Evolutionary conservation across 2,888 invertebrate genomes (phyloP).

Genomic region (Rhorus exstirpatorius): DNA sequence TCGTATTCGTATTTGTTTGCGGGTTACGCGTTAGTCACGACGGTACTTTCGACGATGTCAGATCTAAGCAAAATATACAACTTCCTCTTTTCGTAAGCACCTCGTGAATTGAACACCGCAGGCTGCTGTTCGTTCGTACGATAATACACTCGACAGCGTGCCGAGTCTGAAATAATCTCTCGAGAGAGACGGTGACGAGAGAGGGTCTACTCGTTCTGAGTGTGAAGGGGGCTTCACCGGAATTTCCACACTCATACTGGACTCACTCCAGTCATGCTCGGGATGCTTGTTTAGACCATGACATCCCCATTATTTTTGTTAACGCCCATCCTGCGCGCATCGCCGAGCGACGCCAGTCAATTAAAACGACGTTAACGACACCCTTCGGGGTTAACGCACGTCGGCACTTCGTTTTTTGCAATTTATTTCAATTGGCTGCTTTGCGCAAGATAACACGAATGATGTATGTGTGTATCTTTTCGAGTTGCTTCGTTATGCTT

Average conservation of each 20-base stretch:
- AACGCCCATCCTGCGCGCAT: slow-evolving; percentile 67
- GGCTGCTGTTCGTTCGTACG: slow-evolving; percentile 17
- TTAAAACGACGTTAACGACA: slow-evolving; percentile 73
- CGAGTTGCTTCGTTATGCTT: slow-evolving; percentile 28
- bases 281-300: slow-evolving; percentile 67
- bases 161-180: slow-evolving; percentile 60
- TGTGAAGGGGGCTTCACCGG: slow-evolving; percentile 44
- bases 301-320: slow-evolving; percentile 70
- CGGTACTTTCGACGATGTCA: slow-evolving; percentile 33
- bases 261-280: slow-evolving; percentile 20
- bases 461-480: slow-evolving; percentile 49
- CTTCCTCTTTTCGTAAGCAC: slow-evolving; percentile 41
- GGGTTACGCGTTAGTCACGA: slow-evolving; percentile 11
- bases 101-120: slow-evolving; percentile 41
- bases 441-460: slow-evolving; percentile 29
- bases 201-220: slow-evolving; percentile 36
- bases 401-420: slow-evolving; percentile 63
- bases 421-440: slow-evolving; percentile 66
- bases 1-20: slow-evolving; percentile 12
- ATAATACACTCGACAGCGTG: slow-evolving; percentile 28
- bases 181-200: slow-evolving; percentile 22
- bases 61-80: slow-evolving; percentile 44
- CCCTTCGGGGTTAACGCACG: slow-evolving; percentile 67
- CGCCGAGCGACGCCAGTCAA: slow-evolving; percentile 66
- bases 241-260: slow-evolving; percentile 52